Evolutionary conservation across 2,888 invertebrate genomes (phyloP).

Genomic region (Platypus cylindrus): DNA sequence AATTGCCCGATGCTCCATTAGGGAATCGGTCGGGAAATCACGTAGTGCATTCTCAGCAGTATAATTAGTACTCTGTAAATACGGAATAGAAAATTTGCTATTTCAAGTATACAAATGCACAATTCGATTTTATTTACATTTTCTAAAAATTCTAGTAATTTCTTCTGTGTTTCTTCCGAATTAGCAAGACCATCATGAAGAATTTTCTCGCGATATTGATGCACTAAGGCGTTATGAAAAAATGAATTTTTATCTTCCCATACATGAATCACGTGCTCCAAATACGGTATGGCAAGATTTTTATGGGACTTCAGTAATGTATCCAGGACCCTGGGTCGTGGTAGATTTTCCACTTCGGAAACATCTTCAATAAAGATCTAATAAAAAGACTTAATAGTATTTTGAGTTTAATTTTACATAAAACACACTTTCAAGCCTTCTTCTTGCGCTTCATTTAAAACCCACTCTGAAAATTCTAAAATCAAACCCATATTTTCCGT

Average conservation of each 20-base stretch:
- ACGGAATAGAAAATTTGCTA: too few relatives aligned
- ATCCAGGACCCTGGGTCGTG: conserved; percentile 77
- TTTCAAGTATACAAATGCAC: too few relatives aligned
- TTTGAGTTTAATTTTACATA: too few relatives aligned
- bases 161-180: conserved; percentile 43
- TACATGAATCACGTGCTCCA: conserved; percentile 84
- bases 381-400: too few relatives aligned
- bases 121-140: too few relatives aligned
- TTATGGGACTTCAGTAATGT: conserved; percentile 76
- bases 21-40: conserved; percentile 71
- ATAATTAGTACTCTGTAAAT: conserved; percentile 52
- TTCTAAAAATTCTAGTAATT: conserved; percentile 67
- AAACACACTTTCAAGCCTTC: conserved; percentile 59
- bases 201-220: conserved; percentile 72
- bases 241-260: conserved; percentile 78
- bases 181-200: conserved; percentile 35
- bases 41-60: conserved; percentile 76
- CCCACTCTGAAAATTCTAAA: conserved; percentile 89
- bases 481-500: conserved; percentile 60
- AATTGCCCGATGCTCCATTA: conserved; percentile 91
- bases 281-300: conserved; percentile 74
- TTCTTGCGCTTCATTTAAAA: conserved; percentile 71
- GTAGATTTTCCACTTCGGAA: conserved; percentile 77
- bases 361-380: conserved; percentile 76
- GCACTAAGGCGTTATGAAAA: conserved; percentile 84